Base-by-base conservation (phyloP, 2,888 invertebrate species). In the Caenorhabditis macrosperma region DNA sequence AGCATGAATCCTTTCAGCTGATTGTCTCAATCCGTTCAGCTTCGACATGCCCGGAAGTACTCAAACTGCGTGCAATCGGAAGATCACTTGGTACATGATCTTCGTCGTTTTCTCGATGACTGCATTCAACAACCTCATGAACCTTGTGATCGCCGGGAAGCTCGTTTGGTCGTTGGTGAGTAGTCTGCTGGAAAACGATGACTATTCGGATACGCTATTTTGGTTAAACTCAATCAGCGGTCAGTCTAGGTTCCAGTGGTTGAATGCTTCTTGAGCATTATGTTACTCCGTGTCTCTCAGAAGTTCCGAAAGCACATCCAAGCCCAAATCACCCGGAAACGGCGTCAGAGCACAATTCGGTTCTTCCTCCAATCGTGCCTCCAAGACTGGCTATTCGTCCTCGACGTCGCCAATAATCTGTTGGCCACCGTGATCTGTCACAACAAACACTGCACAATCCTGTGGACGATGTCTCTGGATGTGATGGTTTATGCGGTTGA, bases 361-460 rank as follows among this genome's bases (percentile, higher is more conserved):
- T 28, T 76, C 3, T 76, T 76, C 26, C 1, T 68, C 5, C 76
- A 76, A 41, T 54, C 44, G 12, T 63, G 61, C 38, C 41, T 68
- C 28, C 76, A 76, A 57, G 76, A 76, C 30, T 68, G 60, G 67
- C 33, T 76, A 3, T 38, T 46, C 6, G 55, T 68, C 22, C 9
- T 61, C 2, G 67, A 68, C 17, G 38, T 50, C 12, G 17, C 41
- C 0, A 74, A 74, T 24, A 74, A 52, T 59, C 26, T 74, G 26
- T 33, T 22, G 26, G 20, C 48, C 2, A 17, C 55, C 15, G 35
- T 9, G 1, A 28, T 15, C 10, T 59, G 28, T 22, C 5, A 15
- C 9, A 33, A n/a, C 9, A 28, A 35, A 7, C 17, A 66, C 6
- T 59, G 50, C 22, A 24, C 20, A 15, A n/a, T 50, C 17, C n/a